Base-by-base conservation (phyloP, 2,797 vertebrate species). In the Myripristis murdjan region DNA sequence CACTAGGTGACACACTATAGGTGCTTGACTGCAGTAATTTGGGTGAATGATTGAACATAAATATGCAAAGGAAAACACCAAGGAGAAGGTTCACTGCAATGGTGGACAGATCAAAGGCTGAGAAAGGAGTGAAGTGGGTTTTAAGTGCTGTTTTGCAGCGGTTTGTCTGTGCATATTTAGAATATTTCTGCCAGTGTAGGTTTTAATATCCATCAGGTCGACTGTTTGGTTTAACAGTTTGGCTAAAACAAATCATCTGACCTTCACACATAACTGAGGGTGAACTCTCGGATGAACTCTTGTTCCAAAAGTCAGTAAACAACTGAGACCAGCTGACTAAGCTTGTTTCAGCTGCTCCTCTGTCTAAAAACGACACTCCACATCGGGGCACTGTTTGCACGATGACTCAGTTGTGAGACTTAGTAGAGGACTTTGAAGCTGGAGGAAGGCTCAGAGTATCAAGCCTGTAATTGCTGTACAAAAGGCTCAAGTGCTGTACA, bases 1-100 rank as follows among this genome's bases (percentile, higher is more conserved):
- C 92, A 89, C 92, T 77, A 91, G 90, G 73, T 73, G 93, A 70
- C 81, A 75, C 57, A 73, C 69, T 79, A 44, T 53, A 70, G 39
- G 61, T 51, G 46, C 48, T 48, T 65, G 33, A 52, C 18, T 52
- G 23, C 28, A 64, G 43, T 35, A 9, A 18, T 41, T 76, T 37
- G 31, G 63, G 63, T 84, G 68, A 82, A 66, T 16, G 70, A 62
- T 74, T 83, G 15, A 84, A 71, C 59, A 73, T 51, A 5, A 20
- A 56, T 44, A 64, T 58, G 57, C 23, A 62, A 12, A 82, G 78
- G 63, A n/a, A 87, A 89, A 89, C 65, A 67, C 71, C 65, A 81
- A 70, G 63, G 64, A 61, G 63, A 57, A 5, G 16, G 41, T 67
- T n/a, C n/a, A 43, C 1, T 33, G 48, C 65, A 70, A 61, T 58